Conservation (phyloP, 2,113 vertebrate species). For the Anas platyrhynchos region DNA sequence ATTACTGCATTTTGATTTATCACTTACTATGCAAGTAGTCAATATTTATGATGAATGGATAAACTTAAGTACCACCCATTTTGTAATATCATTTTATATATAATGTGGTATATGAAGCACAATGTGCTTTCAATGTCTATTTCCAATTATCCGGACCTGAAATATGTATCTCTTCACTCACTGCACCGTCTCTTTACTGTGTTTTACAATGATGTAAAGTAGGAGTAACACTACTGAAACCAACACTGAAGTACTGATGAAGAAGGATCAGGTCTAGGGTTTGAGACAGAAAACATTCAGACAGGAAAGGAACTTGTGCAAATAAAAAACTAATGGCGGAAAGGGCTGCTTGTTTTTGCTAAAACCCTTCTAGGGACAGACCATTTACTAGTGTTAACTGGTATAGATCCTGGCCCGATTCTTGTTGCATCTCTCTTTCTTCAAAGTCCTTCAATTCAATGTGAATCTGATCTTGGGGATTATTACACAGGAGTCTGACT, state of each 20-base stretch:
- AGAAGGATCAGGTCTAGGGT: background rate
- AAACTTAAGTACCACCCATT: constrained; percentile 82
- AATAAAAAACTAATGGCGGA: background rate
- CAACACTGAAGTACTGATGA: background rate
- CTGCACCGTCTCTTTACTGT: background rate
- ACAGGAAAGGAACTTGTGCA: background rate
- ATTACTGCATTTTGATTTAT: constrained; percentile 88
- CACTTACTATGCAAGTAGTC: constrained; percentile 80
- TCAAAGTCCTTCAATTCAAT: constrained; percentile 67
- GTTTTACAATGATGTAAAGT: background rate
- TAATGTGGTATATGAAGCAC: background rate
- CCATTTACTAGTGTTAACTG: constrained; percentile 20
- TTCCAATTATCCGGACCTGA: constrained; percentile 41
- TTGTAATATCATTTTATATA: constrained; percentile 66
- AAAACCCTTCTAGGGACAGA: background rate
- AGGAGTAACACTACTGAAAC: background rate
- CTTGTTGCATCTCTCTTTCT: constrained; percentile 43
- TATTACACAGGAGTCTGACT: constrained; percentile 68
- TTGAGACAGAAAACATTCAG: background rate
- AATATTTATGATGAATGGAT: constrained; percentile 89
- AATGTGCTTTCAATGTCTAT: constrained; percentile 21
- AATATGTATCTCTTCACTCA: background rate
- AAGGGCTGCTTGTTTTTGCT: background rate
- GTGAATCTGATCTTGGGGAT: constrained; percentile 59
- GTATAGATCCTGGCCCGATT: constrained; percentile 31